phyloP scores from a whole-genome alignment of 2,797 vertebrate species.

The Gymnothorax javanicus region DNA sequence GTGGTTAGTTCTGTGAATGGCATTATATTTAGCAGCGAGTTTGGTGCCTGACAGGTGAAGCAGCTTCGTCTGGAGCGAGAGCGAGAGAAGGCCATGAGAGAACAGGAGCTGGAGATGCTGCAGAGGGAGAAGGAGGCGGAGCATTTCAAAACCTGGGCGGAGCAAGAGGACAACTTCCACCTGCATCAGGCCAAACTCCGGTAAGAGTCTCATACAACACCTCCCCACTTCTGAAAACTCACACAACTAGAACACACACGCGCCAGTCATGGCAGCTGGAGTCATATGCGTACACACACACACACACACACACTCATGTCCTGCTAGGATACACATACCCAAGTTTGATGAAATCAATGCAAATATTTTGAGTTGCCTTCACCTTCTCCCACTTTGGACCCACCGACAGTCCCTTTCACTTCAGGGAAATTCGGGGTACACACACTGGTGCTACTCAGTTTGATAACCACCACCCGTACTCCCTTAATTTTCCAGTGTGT shows the following conservation, averaged over 20 bases:
- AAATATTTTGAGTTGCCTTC: no score
- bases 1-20: not conserved
- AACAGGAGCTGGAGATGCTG: slow-evolving; percentile 96
- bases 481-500: no score
- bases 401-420: no score
- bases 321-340: no score
- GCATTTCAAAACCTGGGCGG: slow-evolving; percentile 98
- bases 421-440: no score
- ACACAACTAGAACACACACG: not conserved
- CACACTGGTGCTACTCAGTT: no score
- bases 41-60: slow-evolving; percentile 80
- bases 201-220: slow-evolving; percentile 53
- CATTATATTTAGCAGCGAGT: not conserved
- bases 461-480: no score
- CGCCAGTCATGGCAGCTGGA: not conserved
- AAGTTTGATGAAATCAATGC: no score
- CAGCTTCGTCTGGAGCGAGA: slow-evolving; percentile 94
- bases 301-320: not conserved
- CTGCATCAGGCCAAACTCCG: slow-evolving; percentile 96
- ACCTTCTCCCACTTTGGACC: not conserved
- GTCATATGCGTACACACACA: not conserved
- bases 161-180: slow-evolving; percentile 97
- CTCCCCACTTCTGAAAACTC: not conserved
- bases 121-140: slow-evolving; percentile 97
- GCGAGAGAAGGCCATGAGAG: slow-evolving; percentile 93